Conservation (phyloP, 2,113 vertebrate genomes). For the Perognathus longimembris region DNA sequence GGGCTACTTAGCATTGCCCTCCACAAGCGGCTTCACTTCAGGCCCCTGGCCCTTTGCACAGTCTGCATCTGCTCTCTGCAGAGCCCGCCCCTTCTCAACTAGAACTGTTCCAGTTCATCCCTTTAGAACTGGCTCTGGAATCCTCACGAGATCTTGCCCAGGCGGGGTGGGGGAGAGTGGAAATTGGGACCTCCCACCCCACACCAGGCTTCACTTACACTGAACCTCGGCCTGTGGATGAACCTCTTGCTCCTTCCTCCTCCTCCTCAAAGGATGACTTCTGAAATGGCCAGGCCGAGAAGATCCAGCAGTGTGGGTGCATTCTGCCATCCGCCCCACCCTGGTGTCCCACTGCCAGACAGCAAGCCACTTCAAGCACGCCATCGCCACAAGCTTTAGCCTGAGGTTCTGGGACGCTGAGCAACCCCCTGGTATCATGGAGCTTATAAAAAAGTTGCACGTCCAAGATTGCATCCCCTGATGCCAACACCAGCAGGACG, state of each 20-base stretch:
- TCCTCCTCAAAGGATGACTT: neutral
- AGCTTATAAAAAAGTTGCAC: neutral
- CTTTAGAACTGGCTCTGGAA: neutral
- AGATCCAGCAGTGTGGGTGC: neutral
- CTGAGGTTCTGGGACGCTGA: neutral
- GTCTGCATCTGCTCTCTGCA: neutral
- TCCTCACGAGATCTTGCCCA: neutral
- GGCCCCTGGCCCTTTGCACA: neutral
- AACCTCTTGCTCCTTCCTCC: neutral
- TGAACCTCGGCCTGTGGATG: neutral
- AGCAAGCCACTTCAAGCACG: rapidly evolving
- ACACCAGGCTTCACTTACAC: neutral
- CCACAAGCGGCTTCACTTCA: neutral
- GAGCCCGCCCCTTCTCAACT: neutral
- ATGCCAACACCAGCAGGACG: neutral
- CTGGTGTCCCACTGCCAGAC: neutral
- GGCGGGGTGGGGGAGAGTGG: neutral
- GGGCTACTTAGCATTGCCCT: neutral
- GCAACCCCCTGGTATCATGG: too few species aligned
- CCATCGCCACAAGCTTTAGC: rapidly evolving
- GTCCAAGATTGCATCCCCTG: neutral
- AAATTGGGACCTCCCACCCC: neutral
- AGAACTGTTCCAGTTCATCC: too few species aligned
- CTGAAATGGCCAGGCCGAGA: neutral
- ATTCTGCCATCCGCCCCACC: rapidly evolving